Conservation (phyloP, 1,140 invertebrate species). For the Drosophila malerkotliana region DNA sequence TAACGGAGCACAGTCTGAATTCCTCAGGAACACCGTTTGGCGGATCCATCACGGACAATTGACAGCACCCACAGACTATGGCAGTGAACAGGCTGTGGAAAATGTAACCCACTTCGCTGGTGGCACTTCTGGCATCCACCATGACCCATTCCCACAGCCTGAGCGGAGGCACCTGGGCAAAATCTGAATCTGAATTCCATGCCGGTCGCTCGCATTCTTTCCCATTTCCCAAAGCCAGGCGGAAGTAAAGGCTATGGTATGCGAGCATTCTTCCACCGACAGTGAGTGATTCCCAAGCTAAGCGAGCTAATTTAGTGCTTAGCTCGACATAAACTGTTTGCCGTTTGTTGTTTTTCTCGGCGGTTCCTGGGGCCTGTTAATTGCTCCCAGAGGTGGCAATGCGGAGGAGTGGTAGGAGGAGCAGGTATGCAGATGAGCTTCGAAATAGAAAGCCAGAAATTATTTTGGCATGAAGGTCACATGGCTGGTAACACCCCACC, state of each 20-base stretch:
- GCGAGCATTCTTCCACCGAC: slow-evolving; percentile 49
- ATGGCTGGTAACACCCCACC: slow-evolving; percentile 18
- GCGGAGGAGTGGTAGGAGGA: neutral
- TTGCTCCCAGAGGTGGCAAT: neutral
- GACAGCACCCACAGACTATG: slow-evolving; percentile 38
- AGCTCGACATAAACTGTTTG: slow-evolving; percentile 45
- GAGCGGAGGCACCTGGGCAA: slow-evolving; percentile 30
- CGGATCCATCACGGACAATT: slow-evolving; percentile 19
- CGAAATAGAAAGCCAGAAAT: slow-evolving; percentile 66
- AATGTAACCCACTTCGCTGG: slow-evolving; percentile 40
- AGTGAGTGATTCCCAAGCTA: slow-evolving; percentile 35
- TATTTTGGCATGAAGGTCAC: slow-evolving; percentile 70
- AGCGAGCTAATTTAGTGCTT: slow-evolving; percentile 64
- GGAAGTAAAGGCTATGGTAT: slow-evolving; percentile 67
- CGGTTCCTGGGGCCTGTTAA: slow-evolving; percentile 33
- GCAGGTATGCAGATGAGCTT: slow-evolving; percentile 25
- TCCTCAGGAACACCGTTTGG: slow-evolving; percentile 27
- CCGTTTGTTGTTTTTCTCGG: slow-evolving; percentile 17
- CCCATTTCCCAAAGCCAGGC: slow-evolving; percentile 60
- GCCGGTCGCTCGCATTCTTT: slow-evolving; percentile 58
- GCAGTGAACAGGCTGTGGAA: neutral
- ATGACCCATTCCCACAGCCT: slow-evolving; percentile 73
- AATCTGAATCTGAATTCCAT: slow-evolving; percentile 66
- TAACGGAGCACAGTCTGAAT: slow-evolving; percentile 24
- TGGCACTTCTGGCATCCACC: slow-evolving; percentile 28